Evolutionary conservation across 2,888 invertebrate genomes (phyloP).

Genomic region (Formica aserva): DNA sequence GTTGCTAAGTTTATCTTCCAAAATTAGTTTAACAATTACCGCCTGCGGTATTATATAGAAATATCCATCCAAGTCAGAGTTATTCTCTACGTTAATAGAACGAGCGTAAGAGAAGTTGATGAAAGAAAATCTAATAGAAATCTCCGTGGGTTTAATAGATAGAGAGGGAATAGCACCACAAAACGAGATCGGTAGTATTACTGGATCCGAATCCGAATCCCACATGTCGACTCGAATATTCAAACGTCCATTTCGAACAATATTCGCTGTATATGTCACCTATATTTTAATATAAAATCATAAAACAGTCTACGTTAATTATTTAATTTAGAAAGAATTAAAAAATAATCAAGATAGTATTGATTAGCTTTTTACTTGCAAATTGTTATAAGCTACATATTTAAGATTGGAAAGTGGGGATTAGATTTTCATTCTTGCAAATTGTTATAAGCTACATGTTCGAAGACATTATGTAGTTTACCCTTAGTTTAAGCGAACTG

Average conservation of each 20-base stretch:
- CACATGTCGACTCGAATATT: slow-evolving; percentile 87
- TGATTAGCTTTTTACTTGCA: neutral
- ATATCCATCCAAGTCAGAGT: slow-evolving; percentile 86
- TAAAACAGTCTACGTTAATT: neutral
- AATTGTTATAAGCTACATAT: neutral
- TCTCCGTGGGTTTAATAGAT: slow-evolving; percentile 86
- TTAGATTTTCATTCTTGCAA: neutral
- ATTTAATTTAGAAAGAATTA: neutral
- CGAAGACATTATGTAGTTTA: slow-evolving; percentile 72
- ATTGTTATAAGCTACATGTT: neutral
- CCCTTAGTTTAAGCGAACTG: slow-evolving; percentile 86
- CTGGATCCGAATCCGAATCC: slow-evolving; percentile 87
- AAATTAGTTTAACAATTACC: slow-evolving; percentile 76
- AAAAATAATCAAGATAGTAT: neutral
- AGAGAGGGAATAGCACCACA: slow-evolving; percentile 87
- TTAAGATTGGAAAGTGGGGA: too few species aligned
- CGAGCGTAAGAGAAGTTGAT: slow-evolving; percentile 87
- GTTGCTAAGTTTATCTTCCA: neutral
- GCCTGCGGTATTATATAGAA: slow-evolving; percentile 85
- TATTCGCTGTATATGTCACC: slow-evolving; percentile 88
- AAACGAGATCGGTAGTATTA: slow-evolving; percentile 87
- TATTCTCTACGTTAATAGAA: slow-evolving; percentile 86
- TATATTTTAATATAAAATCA: slow-evolving; percentile 74
- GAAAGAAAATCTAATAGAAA: slow-evolving; percentile 88
- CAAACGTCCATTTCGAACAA: slow-evolving; percentile 83